Percentiles rank a stretch among this genome's conserved stretches.
Evolutionary conservation across 2,797 vertebrate genomes (phyloP).

Genomic region (Pangasius larnaudii): DNA sequence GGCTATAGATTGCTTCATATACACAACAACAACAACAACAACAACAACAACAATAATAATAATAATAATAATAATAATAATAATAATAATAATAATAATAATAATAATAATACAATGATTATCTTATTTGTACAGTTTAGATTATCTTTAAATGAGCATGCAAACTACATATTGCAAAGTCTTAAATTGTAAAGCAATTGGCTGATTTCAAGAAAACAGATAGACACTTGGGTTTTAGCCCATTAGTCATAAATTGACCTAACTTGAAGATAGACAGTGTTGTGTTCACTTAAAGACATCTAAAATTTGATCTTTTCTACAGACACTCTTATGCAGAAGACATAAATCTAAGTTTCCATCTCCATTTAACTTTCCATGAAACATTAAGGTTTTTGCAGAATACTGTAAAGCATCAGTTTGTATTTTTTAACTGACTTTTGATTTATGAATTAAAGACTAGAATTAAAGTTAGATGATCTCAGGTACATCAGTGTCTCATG

Average conservation of each 20-base stretch:
- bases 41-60: background rate
- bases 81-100: too few species aligned
- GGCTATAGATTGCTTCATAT: background rate
- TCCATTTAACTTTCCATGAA: background rate
- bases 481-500: background rate
- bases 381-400: background rate
- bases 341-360: background rate
- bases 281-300: background rate
- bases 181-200: background rate
- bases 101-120: background rate
- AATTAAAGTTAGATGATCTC: background rate
- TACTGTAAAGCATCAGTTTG: background rate
- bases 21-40: background rate
- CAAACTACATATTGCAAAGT: background rate
- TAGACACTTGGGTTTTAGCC: background rate
- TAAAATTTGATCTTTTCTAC: background rate
- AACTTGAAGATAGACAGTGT: background rate
- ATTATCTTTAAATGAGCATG: background rate
- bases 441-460: background rate
- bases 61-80: background rate
- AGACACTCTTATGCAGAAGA: background rate
- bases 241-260: background rate
- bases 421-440: background rate
- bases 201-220: background rate
- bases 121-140: background rate